A percentile compares a stretch with the other conserved stretches of the same genome.
Evolutionary conservation across 2,888 invertebrate species (phyloP).

Genomic region (Watsonalla cultraria): DNA sequence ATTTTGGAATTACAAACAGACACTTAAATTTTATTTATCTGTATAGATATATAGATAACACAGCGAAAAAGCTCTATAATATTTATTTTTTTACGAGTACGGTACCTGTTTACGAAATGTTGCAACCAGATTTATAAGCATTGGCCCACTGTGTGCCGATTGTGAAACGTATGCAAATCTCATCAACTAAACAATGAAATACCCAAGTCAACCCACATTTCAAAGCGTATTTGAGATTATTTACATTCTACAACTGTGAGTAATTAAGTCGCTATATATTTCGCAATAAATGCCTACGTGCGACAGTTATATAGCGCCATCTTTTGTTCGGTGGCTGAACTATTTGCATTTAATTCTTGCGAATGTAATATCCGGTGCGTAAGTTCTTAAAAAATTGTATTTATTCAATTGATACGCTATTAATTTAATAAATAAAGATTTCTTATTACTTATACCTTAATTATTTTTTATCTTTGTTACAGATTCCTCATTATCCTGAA

Average conservation of each 20-base stretch:
- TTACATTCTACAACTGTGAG: constrained; percentile 44
- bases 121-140: constrained; percentile 9
- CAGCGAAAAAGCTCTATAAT: not conserved
- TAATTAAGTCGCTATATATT: constrained; percentile 31
- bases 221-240: constrained; percentile 35
- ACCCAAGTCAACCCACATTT: constrained; percentile 45
- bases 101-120: constrained; percentile 17
- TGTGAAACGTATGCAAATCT: constrained; percentile 51
- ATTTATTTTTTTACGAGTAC: constrained; percentile 15
- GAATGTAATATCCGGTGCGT: constrained; percentile 4
- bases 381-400: not conserved
- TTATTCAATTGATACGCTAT: too few relatives aligned
- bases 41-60: too few relatives aligned
- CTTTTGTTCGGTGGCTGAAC: constrained; percentile 35
- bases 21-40: too few relatives aligned
- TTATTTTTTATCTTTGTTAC: too few relatives aligned
- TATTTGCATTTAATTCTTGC: constrained; percentile 8
- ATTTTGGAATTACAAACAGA: too few relatives aligned
- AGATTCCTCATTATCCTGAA: too few relatives aligned
- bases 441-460: too few relatives aligned
- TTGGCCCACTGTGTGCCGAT: constrained; percentile 6
- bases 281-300: constrained; percentile 26
- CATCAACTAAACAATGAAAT: constrained; percentile 45
- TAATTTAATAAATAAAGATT: too few relatives aligned
- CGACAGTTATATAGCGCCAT: constrained; percentile 37